Base-by-base conservation (phyloP, 2,888 invertebrate genomes). In the Catocala nupta region DNA sequence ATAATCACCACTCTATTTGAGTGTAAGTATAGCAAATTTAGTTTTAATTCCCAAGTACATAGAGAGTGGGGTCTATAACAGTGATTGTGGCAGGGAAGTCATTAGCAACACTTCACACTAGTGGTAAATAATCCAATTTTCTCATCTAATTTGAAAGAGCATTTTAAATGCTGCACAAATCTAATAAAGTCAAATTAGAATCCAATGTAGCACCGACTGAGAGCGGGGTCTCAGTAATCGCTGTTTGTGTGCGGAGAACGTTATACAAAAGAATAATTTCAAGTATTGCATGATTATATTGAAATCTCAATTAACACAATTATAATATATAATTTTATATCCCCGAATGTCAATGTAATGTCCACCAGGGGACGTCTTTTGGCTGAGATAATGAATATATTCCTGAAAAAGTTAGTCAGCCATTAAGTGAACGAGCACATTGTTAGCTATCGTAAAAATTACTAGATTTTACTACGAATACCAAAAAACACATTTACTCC, bases 151-250 rank as follows among this genome's bases (percentile, higher is more conserved):
- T 85, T 84, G 81, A 87, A 85, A 84, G 83, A 82, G 87, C 86
- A 86, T 90, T 89, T 90, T 89, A 90, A 89, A 91, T 90, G 89
- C 89, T 86, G 85, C 87, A 89, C 85, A 90, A 90, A 90, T 88
- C 89, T 88, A 90, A 91, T 90, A 88, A 90, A 87, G 87, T 84
- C 87, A 85, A 87, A 89, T 90, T 91, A 90, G 88, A 85, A 86
- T 86, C 87, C 89, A 83, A 90, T 90, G 88, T 88, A 88, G 88
- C 76, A 70, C 73, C 63, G 61, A 52, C 59, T 70, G 65, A 68
- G 62, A 75, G 66, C 68, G 55, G 25, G 78, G 78, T 73, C 56
- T 49, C 43, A 65, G 59, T 70, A 50, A 25, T 9, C 34, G 68
- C 74, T 55, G 42, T 39, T 45, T 13, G 13, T 44, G 13, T 39